These are phyloP conservation scores for Noturus placidus DNA, from an alignment of 2,113 vertebrate genomes.

Conservation along the genomic window DNA sequence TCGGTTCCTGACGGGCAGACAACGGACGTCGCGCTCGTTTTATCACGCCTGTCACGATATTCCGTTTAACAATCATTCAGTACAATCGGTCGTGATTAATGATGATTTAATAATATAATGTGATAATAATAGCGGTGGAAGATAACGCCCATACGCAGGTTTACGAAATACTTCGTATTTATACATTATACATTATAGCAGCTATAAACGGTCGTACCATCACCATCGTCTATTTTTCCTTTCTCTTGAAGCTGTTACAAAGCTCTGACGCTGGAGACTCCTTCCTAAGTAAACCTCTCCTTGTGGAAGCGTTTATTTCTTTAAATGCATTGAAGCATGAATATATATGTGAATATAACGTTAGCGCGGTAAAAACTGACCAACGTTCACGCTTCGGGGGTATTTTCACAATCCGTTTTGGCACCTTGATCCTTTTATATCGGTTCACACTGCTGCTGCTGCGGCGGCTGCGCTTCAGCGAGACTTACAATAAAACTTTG, in stretches of 20 bases:
- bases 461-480: slow-evolving; percentile 45
- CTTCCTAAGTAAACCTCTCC: background rate
- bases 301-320: background rate
- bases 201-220: background rate
- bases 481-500: slow-evolving; percentile 61
- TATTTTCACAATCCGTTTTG: background rate
- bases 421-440: slow-evolving; percentile 31
- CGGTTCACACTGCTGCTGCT: slow-evolving; percentile 24
- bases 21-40: slow-evolving; percentile 63
- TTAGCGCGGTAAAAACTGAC: background rate
- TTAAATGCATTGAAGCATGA: background rate
- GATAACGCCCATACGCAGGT: background rate
- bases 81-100: background rate
- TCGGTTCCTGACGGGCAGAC: slow-evolving; percentile 71
- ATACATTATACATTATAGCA: background rate
- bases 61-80: background rate
- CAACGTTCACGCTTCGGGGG: background rate
- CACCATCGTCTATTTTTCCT: background rate
- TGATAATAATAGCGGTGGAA: background rate
- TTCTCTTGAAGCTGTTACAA: background rate
- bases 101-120: background rate
- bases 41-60: slow-evolving; percentile 56
- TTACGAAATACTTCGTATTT: background rate
- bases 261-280: background rate
- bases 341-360: background rate